phyloP scores from a whole-genome alignment of 2,113 vertebrate genomes.

The Nannospalax galili region DNA sequence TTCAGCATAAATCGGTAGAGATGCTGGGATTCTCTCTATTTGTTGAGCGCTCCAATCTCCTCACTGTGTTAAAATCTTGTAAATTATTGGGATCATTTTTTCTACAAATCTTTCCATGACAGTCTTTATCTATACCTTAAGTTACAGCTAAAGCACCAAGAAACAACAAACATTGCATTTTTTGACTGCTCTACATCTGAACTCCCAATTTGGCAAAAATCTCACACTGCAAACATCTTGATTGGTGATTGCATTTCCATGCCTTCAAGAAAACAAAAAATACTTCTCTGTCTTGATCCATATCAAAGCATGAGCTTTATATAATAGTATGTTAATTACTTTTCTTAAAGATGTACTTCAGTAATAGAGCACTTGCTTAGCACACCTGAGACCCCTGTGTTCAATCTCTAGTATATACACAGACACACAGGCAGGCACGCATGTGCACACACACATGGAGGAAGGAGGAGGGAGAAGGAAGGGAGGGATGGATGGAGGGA shows the following conservation, averaged over 20 bases:
- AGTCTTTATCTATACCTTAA: background rate
- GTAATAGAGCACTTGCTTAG: no score
- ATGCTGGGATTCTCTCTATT: background rate
- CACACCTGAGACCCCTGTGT: no score
- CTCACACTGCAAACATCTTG: background rate
- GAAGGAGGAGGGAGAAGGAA: no score
- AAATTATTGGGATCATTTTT: background rate
- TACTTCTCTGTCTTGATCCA: background rate
- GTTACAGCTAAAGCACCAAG: background rate
- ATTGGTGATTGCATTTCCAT: background rate
- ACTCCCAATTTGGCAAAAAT: background rate
- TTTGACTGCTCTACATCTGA: background rate
- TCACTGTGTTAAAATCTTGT: background rate
- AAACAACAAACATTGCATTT: background rate
- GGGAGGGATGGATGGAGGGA: no score
- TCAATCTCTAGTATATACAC: no score
- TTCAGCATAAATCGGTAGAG: background rate
- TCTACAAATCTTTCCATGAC: background rate
- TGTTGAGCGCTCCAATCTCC: background rate
- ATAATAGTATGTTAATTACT: background rate
- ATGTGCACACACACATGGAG: no score
- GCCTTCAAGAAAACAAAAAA: accelerated
- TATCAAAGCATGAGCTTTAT: no score
- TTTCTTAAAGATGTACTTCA: no score
- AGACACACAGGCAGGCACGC: no score